These are phyloP conservation scores for Serinus canaria DNA, from an alignment of 2,113 vertebrate genomes.

Conservation along the genomic window DNA sequence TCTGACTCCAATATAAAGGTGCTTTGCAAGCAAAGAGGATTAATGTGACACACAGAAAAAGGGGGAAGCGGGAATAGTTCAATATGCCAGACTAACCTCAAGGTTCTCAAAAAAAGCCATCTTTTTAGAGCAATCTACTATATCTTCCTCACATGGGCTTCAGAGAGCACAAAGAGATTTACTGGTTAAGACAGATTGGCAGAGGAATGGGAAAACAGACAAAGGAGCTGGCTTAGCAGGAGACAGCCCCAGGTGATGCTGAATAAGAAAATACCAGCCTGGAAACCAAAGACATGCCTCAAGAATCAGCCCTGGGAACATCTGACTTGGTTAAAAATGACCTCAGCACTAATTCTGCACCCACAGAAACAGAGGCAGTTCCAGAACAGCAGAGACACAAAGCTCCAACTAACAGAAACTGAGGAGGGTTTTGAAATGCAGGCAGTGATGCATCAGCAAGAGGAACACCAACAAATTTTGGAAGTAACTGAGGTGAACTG, in stretches of 20 bases:
- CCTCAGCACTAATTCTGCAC: neutral
- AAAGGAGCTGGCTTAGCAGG: constrained; percentile 19
- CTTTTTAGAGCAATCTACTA: neutral
- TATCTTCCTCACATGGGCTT: neutral
- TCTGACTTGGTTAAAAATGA: neutral
- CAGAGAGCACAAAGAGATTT: neutral
- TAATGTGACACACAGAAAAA: neutral
- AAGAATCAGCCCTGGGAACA: neutral
- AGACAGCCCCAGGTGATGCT: constrained; percentile 25
- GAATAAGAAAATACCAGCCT: neutral
- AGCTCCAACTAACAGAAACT: neutral
- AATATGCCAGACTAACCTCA: neutral
- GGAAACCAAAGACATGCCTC: constrained; percentile 14
- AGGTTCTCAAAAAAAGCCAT: neutral
- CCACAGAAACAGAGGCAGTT: neutral
- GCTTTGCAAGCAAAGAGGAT: neutral
- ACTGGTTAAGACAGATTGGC: constrained; percentile 1
- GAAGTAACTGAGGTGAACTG: neutral
- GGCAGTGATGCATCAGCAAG: neutral
- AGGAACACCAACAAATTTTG: neutral
- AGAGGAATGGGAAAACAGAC: neutral
- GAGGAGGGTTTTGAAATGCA: neutral
- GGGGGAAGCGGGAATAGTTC: neutral
- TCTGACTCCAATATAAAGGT: neutral
- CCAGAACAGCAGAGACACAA: neutral